Evolutionary conservation across 2,888 invertebrate genomes (phyloP).

Genomic region (Allolobophora icterica): DNA sequence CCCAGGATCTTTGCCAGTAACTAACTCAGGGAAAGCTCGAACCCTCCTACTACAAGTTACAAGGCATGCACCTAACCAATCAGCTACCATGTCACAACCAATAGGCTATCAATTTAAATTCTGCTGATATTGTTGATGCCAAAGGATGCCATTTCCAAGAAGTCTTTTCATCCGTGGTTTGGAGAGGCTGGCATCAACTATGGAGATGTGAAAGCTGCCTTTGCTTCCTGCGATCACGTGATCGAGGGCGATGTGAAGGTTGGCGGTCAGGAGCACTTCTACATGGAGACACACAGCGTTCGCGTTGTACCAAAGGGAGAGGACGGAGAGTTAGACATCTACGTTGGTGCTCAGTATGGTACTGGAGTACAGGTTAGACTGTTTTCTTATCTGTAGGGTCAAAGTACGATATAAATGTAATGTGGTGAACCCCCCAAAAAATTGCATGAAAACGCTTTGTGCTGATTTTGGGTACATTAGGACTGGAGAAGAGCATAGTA

Average conservation of each 20-base stretch:
- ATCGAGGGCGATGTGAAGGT: slow-evolving; percentile 80
- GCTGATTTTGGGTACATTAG: too few relatives aligned
- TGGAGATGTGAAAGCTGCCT: slow-evolving; percentile 75
- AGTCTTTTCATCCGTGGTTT: slow-evolving; percentile 32
- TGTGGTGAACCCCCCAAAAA: too few relatives aligned
- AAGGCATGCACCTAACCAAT: too few relatives aligned
- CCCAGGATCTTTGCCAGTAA: too few relatives aligned
- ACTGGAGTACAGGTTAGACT: slow-evolving; percentile 68
- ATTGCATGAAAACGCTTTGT: too few relatives aligned
- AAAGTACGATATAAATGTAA: too few relatives aligned
- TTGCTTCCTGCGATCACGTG: slow-evolving; percentile 76
- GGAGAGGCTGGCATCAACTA: slow-evolving; percentile 27
- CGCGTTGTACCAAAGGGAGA: slow-evolving; percentile 71
- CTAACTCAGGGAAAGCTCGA: too few relatives aligned
- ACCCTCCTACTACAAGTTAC: too few relatives aligned
- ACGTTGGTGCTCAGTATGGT: slow-evolving; percentile 76
- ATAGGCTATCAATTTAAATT: background rate
- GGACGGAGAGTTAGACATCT: slow-evolving; percentile 81
- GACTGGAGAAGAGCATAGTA: too few relatives aligned
- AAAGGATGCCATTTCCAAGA: slow-evolving; percentile 37
- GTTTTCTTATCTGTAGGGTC: background rate
- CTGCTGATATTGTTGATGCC: background rate
- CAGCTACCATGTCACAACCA: background rate
- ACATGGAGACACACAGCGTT: slow-evolving; percentile 79
- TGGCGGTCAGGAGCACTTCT: slow-evolving; percentile 95